phyloP scores from a whole-genome alignment of 2,113 vertebrate genomes.

The Anolis carolinensis region DNA sequence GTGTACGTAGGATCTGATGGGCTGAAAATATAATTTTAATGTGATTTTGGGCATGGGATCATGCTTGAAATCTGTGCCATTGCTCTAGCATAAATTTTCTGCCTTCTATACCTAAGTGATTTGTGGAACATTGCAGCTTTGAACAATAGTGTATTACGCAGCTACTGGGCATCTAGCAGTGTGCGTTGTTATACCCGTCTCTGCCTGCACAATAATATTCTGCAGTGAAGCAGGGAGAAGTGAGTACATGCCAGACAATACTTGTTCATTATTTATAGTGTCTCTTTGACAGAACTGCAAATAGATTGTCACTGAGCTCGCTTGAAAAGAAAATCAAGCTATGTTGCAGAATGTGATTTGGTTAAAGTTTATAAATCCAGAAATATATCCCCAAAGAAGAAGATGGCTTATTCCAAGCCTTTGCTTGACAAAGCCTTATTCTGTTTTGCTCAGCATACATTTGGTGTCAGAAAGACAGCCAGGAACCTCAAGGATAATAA shows the following conservation, averaged over 20 bases:
- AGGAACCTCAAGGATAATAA: slow-evolving; percentile 64
- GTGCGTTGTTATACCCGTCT: slow-evolving; percentile 33
- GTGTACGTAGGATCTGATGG: not conserved
- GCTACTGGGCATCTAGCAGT: not conserved
- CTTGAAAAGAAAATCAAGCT: slow-evolving; percentile 41
- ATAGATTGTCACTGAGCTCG: slow-evolving; percentile 45
- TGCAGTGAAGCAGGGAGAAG: slow-evolving; percentile 36
- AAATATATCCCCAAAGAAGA: slow-evolving; percentile 26
- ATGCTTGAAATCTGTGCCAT: not conserved
- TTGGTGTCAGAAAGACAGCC: slow-evolving; percentile 60
- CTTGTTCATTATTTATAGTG: slow-evolving; percentile 44
- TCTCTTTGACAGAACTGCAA: slow-evolving; percentile 49
- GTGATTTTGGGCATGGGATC: slow-evolving; percentile 12
- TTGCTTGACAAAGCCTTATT: slow-evolving; percentile 44
- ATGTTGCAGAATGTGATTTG: slow-evolving; percentile 22
- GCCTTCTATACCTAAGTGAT: slow-evolving; percentile 30
- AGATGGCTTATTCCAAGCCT: slow-evolving; percentile 47
- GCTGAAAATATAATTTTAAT: not conserved
- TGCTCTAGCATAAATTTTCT: not conserved
- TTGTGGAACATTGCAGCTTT: not conserved
- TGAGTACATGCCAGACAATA: slow-evolving; percentile 57
- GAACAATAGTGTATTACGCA: not conserved
- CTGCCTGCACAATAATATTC: slow-evolving; percentile 42
- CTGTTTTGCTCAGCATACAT: slow-evolving; percentile 36
- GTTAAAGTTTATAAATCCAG: slow-evolving; percentile 48